These are phyloP conservation scores for Halcyon smyrnensis DNA, from an alignment of 2,797 vertebrate genomes.

Conservation along the genomic window DNA sequence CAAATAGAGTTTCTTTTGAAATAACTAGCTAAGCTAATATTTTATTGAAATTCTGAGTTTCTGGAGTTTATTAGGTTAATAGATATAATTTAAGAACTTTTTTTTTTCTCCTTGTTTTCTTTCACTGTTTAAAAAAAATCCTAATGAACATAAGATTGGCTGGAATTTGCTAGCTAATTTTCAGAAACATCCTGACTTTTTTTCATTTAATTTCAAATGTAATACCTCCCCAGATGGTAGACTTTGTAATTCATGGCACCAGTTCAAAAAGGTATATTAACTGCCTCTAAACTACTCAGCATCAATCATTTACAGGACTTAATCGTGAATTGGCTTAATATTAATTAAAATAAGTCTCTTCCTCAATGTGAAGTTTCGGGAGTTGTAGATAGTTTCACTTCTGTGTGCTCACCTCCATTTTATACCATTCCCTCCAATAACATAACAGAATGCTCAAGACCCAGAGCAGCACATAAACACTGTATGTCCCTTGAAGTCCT, in stretches of 20 bases:
- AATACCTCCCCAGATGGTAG: conserved; percentile 80
- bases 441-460: neutral
- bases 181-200: conserved; percentile 74
- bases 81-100: conserved; percentile 65
- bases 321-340: conserved; percentile 62
- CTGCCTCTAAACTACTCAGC: conserved; percentile 67
- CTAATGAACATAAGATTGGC: conserved; percentile 62
- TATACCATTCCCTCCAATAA: neutral
- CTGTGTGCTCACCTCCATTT: conserved; percentile 1
- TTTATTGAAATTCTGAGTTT: conserved; percentile 46
- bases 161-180: conserved; percentile 78
- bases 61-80: conserved; percentile 61
- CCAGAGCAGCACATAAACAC: conserved; percentile 28
- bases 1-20: conserved; percentile 43
- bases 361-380: conserved; percentile 54
- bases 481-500: conserved; percentile 43
- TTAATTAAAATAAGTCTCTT: conserved; percentile 76
- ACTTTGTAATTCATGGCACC: conserved; percentile 80
- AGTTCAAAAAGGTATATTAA: conserved; percentile 80
- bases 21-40: neutral
- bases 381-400: conserved; percentile 55
- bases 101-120: conserved; percentile 36
- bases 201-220: conserved; percentile 70
- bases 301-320: conserved; percentile 69
- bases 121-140: neutral